phyloP scores from a whole-genome alignment of 2,797 vertebrate species.

The Paratrypauchen microcephalus region DNA sequence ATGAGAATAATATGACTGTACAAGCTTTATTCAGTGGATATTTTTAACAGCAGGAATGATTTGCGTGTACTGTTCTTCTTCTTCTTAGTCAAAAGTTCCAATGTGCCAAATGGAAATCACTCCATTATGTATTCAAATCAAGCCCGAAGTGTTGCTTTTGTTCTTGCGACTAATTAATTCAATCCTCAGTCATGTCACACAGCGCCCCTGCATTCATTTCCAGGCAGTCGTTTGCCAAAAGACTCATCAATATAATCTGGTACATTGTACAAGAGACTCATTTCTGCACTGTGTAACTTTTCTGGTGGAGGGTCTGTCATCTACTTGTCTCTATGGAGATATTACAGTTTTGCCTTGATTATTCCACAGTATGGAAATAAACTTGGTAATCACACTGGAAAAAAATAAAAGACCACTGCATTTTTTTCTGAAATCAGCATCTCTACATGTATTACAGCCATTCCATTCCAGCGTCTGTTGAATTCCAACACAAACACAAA shows the following conservation, averaged over 20 bases:
- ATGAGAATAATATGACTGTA: conserved; percentile 22
- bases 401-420: no score
- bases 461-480: no score
- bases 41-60: conserved; percentile 6
- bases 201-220: conserved; percentile 43
- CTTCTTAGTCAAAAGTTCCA: conserved; percentile 16
- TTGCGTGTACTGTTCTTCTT: conserved; percentile 17
- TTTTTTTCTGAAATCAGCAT: no score
- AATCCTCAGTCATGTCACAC: conserved; percentile 39
- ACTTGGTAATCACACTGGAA: no score
- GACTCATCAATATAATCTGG: conserved; percentile 39
- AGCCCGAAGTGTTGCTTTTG: conserved; percentile 48
- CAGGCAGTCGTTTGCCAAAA: conserved; percentile 38
- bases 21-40: conserved; percentile 11
- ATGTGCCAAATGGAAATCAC: conserved; percentile 21
- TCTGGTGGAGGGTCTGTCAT: no score
- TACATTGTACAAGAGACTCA: conserved; percentile 1
- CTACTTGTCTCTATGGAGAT: no score
- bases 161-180: conserved; percentile 49
- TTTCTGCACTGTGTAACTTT: conserved; percentile 2
- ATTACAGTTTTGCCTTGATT: no score
- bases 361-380: no score
- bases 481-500: no score
- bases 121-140: conserved; percentile 38
- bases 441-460: no score